Evolutionary conservation across 2,888 invertebrate species (phyloP).

Genomic region (Drosophila nr. perissopoda): DNA sequence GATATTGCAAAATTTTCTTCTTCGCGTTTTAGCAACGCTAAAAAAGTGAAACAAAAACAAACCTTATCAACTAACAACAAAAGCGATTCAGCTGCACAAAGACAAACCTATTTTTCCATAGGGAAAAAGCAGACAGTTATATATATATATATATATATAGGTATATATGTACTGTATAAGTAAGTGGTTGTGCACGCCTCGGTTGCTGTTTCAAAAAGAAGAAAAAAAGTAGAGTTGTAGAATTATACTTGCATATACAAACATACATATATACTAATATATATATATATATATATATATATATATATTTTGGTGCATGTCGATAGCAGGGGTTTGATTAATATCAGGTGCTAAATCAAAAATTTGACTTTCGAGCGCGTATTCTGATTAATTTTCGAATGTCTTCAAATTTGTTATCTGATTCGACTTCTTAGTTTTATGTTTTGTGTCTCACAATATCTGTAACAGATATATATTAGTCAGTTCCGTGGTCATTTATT

Average conservation of each 20-base stretch:
- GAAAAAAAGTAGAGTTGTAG: slow-evolving; percentile 3
- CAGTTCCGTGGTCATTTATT: neutral
- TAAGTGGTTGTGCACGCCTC: slow-evolving; percentile 47
- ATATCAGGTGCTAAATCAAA: slow-evolving; percentile 60
- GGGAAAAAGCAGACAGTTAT: slow-evolving; percentile 9
- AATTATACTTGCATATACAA: slow-evolving; percentile 11
- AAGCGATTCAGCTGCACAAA: slow-evolving; percentile 5
- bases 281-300: slow-evolving; percentile 4
- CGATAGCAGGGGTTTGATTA: slow-evolving; percentile 50
- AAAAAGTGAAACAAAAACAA: slow-evolving; percentile 24
- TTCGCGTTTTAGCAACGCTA: slow-evolving; percentile 35
- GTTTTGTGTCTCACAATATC: neutral
- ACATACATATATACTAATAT: neutral
- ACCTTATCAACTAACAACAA: slow-evolving; percentile 49
- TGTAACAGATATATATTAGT: neutral
- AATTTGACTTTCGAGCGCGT: slow-evolving; percentile 42
- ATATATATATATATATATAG: neutral
- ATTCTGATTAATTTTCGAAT: slow-evolving; percentile 46
- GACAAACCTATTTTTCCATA: slow-evolving; percentile 31
- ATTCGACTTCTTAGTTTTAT: neutral
- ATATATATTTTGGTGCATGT: slow-evolving; percentile 26
- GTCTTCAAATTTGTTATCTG: slow-evolving; percentile 6
- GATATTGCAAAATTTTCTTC: slow-evolving; percentile 54
- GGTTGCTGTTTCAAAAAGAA: slow-evolving; percentile 13
- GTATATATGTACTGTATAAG: slow-evolving; percentile 17